Evolutionary conservation across 1,140 invertebrate genomes (phyloP), one percentile per base, ranked within the genome.

Genomic region (Pantala flavescens): DNA sequence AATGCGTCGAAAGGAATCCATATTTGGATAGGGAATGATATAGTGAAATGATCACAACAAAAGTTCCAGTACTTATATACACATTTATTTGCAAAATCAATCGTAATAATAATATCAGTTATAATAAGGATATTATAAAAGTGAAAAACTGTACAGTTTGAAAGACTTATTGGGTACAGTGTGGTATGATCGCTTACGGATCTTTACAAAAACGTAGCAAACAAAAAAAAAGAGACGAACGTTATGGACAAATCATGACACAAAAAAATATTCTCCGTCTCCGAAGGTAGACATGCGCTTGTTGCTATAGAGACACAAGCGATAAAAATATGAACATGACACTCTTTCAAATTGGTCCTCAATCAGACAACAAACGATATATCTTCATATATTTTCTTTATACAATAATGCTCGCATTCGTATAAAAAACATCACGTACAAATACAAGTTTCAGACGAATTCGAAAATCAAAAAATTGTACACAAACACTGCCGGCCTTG

Each of bases 71-170:
- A 36, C 28, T 36, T 36, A 63, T 63, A 63, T 63, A 21, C n/a
- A 63, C 49, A 63, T 63, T 63, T 63, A 63, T 63, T 63, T 3
- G 16, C 49, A 63, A 63, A 63, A 63, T 63, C 49, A 63, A 63
- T 63, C 3, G 12, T 63, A 63, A 63, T 63, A 63, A 63, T 63
- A 63, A 19, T 21, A 63, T 16, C 14, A 19, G 49, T 3, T 19
- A 63, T 63, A 63, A 63, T 63, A 63, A 63, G 49, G 49, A 63
- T 63, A 63, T 63, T 63, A 63, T 63, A 63, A 63, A 63, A 63
- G 49, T 63, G 49, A 63, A 63, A 63, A 63, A 63, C 49, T 63
- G 49, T 63, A 63, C 49, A 63, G 3, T 63, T 63, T 63, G 49
- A 63, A 63, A 63, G 49, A 63, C 49, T 63, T 63, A 14, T 63